Percentiles rank a stretch among this genome's conserved stretches.
These are phyloP conservation scores for Flabesymbios commensalis DNA, from an alignment of 2,888 invertebrate genomes.

Conservation along the genomic window DNA sequence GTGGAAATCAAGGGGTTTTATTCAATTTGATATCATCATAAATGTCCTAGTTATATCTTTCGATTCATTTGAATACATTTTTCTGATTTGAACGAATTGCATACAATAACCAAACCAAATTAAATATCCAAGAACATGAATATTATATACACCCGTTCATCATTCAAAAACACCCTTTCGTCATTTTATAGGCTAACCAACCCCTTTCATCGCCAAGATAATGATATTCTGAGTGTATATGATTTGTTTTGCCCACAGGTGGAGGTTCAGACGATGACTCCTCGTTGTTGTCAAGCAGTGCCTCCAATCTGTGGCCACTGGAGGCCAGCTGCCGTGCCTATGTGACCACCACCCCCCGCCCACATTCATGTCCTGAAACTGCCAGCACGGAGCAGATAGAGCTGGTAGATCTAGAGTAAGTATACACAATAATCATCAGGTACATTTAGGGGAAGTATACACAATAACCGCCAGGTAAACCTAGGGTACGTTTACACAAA, in stretches of 20 bases:
- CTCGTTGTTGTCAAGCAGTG: slow-evolving; percentile 21
- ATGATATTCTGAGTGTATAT: no score
- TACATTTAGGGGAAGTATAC: not conserved
- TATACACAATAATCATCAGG: not conserved
- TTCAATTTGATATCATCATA: no score
- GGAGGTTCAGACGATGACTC: slow-evolving; percentile 23
- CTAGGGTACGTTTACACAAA: not conserved
- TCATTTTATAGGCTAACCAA: not conserved
- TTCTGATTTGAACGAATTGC: no score
- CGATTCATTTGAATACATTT: no score
- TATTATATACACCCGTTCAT: no score
- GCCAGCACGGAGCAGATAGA: not conserved
- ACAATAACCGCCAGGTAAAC: no score
- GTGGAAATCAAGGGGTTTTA: no score
- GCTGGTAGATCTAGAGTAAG: not conserved
- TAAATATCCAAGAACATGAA: no score
- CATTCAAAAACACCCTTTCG: not conserved
- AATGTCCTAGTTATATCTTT: no score
- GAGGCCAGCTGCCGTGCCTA: slow-evolving; percentile 10
- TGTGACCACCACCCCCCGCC: not conserved
- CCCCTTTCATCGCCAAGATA: not conserved
- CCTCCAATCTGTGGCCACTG: slow-evolving; percentile 11
- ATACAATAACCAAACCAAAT: no score
- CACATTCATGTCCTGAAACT: not conserved
- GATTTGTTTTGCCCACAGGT: no score